phyloP scores from a whole-genome alignment of 2,888 invertebrate species.

The Melinaea marsaeus region DNA sequence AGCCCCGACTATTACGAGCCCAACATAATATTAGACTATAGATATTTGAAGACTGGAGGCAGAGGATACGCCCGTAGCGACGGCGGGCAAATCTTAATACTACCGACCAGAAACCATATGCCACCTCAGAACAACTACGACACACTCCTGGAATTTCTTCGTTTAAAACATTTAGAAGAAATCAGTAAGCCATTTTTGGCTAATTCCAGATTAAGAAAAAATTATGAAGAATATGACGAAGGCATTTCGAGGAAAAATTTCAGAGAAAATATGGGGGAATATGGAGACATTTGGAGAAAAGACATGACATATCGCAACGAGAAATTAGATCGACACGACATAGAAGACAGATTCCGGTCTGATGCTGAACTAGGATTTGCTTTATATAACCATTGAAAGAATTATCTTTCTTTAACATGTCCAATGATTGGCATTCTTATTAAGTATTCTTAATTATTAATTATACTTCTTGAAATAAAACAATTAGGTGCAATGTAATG shows the following conservation, averaged over 20 bases:
- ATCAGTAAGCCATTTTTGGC: slow-evolving; percentile 16
- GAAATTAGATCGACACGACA: no score
- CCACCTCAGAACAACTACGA: slow-evolving; percentile 55
- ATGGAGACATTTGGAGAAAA: not conserved
- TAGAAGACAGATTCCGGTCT: no score
- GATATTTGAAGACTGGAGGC: slow-evolving; percentile 63
- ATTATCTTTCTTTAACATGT: no score
- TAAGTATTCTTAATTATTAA: no score
- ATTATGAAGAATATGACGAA: not conserved
- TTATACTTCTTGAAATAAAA: no score
- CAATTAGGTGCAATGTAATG: no score
- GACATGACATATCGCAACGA: no score
- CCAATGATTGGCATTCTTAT: no score
- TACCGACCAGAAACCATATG: slow-evolving; percentile 48
- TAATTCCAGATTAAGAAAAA: not conserved
- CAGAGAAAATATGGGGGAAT: not conserved
- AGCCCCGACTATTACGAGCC: slow-evolving; percentile 64
- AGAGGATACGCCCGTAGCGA: slow-evolving; percentile 61
- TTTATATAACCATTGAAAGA: no score
- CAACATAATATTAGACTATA: slow-evolving; percentile 59
- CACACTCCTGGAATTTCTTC: slow-evolving; percentile 54
- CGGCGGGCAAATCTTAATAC: slow-evolving; percentile 61
- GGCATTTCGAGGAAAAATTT: not conserved
- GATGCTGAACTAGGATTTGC: no score
- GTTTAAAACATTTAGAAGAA: slow-evolving; percentile 48